Evolutionary conservation across 1,140 invertebrate species (phyloP), one percentile per base, ranked within the genome.

Genomic region (Idris sp.): DNA sequence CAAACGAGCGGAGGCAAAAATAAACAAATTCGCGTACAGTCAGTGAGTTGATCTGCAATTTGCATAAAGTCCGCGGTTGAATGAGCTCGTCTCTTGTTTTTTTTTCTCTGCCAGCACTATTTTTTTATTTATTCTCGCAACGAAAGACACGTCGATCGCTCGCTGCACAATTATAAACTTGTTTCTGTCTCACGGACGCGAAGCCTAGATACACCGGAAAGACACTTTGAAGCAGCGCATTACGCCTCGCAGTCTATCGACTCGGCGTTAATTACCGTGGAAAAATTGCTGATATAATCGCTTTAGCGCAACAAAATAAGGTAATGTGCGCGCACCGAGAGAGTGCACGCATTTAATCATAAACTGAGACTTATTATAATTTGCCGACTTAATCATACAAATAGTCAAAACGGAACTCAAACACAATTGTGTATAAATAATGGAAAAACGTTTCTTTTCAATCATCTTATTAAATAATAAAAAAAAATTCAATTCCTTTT

Each of bases 221-320:
- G 73, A 40, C 41, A 67, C 65, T 68, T 62, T 48, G 53, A 61
- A 67, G 59, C 41, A 22, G 49, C 61, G 67, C 59, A 71, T 71
- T 72, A 71, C 43, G 59, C 61, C 67, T 59, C 51, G 68, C 44
- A 64, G 35, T 73, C 44, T 76, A 76, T 71, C 61, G 67, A 62
- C 61, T 16, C 35, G 61, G 56, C 62, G 67, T 72, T 76, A 72
- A 76, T 76, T 72, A 62, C 67, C 67, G 67, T 72, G 67, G 74
- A 72, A 76, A 76, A 76, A 68, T 76, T 26, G 25, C 62, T 68
- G 74, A 72, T 76, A 76, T 53, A 68, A 76, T 72, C 67, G 67
- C 35, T 62, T 72, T 65, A 62, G 7, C 54, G 35, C 48, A 71
- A 71, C 41, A 67, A 71, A 62, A 71, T 76, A 71, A 71, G 61